Evolutionary conservation across 2,888 invertebrate species (phyloP), one percentile per base, ranked within the genome.

Genomic region (Metallyticus violacea): DNA sequence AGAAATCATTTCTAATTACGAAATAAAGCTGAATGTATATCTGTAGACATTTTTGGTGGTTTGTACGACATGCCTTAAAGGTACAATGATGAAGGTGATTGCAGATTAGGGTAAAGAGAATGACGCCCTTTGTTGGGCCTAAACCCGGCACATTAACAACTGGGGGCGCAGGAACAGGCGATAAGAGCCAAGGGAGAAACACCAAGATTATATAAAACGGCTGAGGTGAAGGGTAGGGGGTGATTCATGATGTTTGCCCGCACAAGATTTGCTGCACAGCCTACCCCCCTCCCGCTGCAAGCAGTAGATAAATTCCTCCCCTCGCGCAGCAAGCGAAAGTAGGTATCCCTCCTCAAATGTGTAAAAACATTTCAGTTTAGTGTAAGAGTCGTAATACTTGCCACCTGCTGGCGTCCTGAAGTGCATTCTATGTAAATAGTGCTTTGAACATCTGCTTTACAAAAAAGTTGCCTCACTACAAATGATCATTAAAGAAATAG

Each of bases 181-280:
- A 28, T 25, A 77, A 77, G 29, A 83, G 77, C 40, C 40, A 83
- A 27, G 79, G 27, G 27, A 28, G 83, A 83, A 77, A 83, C 77
- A 83, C 77, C 27, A 77, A 83, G 83, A 83, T 76, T 76, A 82
- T 26, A 29, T 62, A 82, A 26, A 76, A 76, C 76, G 82, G 26
- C 62, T 26, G 76, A 62, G 26, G 82, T 6, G 83, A 26, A 7
- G 83, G 15, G 27, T 76, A 2, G 28, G 77, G n/a, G n/a, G 83
- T 83, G 83, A 83, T 83, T 83, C 83, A 83, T 83, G 83, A 28
- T 83, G 83, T 83, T 83, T 83, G 83, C 83, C 83, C 83, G 83
- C 77, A 25, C 77, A 83, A 77, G 77, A 83, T 77, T 77, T 77
- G 77, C 83, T 83, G 83, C 40, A 62, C 40, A 22, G 9, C 40